Percentiles rank a stretch among this genome's conserved stretches.
phyloP scores from a whole-genome alignment of 2,888 invertebrate species.

The Hypsopygia costalis region DNA sequence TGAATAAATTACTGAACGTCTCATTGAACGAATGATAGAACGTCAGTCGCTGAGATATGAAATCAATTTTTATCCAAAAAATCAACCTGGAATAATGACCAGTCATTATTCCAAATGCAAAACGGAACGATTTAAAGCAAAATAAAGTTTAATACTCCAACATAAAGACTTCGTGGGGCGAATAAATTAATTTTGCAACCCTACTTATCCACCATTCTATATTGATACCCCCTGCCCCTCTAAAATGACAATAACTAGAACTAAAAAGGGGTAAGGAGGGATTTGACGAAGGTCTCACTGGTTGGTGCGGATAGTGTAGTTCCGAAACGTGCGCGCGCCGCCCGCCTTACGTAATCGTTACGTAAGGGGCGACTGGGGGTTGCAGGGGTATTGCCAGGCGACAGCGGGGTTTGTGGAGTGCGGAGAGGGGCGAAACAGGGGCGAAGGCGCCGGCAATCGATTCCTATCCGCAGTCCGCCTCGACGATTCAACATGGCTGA shows the following conservation, averaged over 20 bases:
- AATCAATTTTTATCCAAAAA: slow-evolving; percentile 43
- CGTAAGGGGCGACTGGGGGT: slow-evolving; percentile 59
- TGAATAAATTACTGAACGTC: too few species aligned
- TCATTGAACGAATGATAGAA: too few species aligned
- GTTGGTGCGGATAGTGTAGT: slow-evolving; percentile 34
- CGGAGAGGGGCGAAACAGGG: slow-evolving; percentile 35
- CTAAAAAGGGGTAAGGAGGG: not conserved
- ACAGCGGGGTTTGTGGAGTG: slow-evolving; percentile 30
- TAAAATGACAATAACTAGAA: not conserved
- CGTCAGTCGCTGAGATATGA: slow-evolving; percentile 25
- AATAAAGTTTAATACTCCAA: not conserved
- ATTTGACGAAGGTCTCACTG: slow-evolving; percentile 15
- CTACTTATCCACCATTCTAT: slow-evolving; percentile 15
- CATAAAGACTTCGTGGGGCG: not conserved
- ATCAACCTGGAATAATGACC: slow-evolving; percentile 28
- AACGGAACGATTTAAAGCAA: not conserved
- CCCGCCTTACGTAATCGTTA: slow-evolving; percentile 67
- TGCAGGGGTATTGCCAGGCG: slow-evolving; percentile 46
- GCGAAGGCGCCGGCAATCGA: slow-evolving; percentile 67
- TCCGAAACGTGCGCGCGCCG: slow-evolving; percentile 63
- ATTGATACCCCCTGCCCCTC: not conserved
- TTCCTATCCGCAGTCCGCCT: slow-evolving; percentile 68
- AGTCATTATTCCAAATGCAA: not conserved
- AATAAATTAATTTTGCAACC: slow-evolving; percentile 25
- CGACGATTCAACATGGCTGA: slow-evolving; percentile 84